phyloP scores from a whole-genome alignment of 2,113 vertebrate species.

The Atrichornis clamosus region DNA sequence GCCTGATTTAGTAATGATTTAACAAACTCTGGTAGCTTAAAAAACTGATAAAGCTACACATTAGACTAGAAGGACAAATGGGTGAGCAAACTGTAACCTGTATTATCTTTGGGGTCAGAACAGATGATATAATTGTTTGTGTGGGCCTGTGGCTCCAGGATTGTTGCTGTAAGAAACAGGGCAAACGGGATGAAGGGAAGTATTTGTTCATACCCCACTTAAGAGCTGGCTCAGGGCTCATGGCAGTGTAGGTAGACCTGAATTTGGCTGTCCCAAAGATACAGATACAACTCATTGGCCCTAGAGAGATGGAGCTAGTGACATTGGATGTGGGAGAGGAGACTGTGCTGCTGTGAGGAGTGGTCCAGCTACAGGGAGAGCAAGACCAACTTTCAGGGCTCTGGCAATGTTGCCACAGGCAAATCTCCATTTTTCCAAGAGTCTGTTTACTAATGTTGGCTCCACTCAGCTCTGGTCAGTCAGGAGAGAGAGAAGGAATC shows the following conservation, averaged over 20 bases:
- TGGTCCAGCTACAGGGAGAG: not conserved
- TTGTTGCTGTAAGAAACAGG: not conserved
- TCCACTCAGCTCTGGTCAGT: not conserved
- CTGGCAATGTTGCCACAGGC: not conserved
- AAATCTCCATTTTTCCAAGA: not conserved
- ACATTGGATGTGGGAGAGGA: not conserved
- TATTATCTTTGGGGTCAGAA: not conserved
- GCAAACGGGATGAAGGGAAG: not conserved
- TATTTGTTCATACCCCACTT: not conserved
- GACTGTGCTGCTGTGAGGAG: not conserved
- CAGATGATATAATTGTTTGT: not conserved
- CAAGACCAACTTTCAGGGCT: not conserved
- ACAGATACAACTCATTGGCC: not conserved
- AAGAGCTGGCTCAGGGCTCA: not conserved
- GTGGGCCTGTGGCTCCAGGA: not conserved
- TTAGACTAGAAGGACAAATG: not conserved
- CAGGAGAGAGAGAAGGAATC: not conserved
- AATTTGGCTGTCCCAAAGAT: not conserved
- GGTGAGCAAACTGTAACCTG: not conserved
- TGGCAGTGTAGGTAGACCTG: fast-evolving
- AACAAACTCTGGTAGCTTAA: not conserved
- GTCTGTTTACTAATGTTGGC: not conserved
- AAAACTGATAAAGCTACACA: not conserved
- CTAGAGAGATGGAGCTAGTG: not conserved
- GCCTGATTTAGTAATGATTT: not conserved